Conservation (phyloP, 2,113 vertebrate species). For the Menidia beryllina region DNA sequence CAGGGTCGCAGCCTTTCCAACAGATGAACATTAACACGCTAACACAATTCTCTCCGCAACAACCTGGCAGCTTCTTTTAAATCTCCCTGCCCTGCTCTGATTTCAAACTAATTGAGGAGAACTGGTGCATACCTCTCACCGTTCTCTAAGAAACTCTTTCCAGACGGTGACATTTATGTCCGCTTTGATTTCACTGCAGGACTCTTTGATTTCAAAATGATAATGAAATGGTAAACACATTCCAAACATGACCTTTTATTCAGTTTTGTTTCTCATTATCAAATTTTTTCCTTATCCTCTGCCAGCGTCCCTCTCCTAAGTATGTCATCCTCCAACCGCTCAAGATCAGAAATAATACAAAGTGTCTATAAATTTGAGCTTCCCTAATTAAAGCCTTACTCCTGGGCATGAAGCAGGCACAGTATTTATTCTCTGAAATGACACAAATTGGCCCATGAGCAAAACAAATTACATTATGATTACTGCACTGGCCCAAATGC, state of each 20-base stretch:
- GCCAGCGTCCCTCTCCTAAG: constrained; percentile 62
- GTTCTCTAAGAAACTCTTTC: constrained; percentile 45
- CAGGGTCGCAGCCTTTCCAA: constrained; percentile 1
- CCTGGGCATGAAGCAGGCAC: constrained; percentile 48
- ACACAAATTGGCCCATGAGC: constrained; percentile 71
- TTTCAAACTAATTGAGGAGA: constrained; percentile 72
- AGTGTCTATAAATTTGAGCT: constrained; percentile 71
- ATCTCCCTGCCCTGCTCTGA: constrained; percentile 52
- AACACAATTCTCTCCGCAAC: constrained; percentile 58
- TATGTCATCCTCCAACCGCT: constrained; percentile 70
- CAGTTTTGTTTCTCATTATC: constrained; percentile 76
- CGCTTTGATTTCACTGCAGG: constrained; percentile 63
- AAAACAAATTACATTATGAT: constrained; percentile 78
- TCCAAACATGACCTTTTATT: constrained; percentile 64
- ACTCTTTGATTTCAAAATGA: constrained; percentile 69
- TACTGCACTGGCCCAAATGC: constrained; percentile 60
- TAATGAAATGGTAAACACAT: constrained; percentile 80
- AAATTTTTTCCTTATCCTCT: constrained; percentile 47
- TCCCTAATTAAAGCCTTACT: constrained; percentile 72
- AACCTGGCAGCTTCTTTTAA: constrained; percentile 57
- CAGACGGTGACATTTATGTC: constrained; percentile 71
- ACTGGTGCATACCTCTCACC: constrained; percentile 42
- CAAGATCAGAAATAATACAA: constrained; percentile 73
- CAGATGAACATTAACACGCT: constrained; percentile 52
- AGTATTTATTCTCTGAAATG: constrained; percentile 51